Evolutionary conservation across 2,113 vertebrate species (phyloP).

Genomic region (Helogale parvula): DNA sequence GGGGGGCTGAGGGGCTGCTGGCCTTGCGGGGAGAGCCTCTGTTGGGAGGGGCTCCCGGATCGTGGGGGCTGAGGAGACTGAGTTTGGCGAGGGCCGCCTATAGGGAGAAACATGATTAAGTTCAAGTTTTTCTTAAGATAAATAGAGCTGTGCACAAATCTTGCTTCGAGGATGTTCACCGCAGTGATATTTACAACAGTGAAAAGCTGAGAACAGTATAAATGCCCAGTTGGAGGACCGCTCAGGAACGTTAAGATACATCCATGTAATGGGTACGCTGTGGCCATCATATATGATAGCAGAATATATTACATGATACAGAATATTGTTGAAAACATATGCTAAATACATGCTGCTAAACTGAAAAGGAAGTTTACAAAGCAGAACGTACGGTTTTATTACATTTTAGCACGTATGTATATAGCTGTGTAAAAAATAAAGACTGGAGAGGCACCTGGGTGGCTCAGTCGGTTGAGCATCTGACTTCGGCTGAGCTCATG

Average conservation of each 20-base stretch:
- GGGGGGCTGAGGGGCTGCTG: slow-evolving; percentile 89
- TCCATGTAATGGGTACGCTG: not conserved
- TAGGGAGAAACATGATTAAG: not conserved
- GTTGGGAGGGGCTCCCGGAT: slow-evolving; percentile 83
- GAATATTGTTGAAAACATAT: not conserved
- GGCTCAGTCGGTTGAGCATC: no score
- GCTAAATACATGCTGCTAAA: not conserved
- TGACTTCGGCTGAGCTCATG: no score
- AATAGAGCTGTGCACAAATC: not conserved
- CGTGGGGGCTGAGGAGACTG: slow-evolving; percentile 82
- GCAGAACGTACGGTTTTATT: not conserved
- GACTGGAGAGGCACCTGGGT: not conserved
- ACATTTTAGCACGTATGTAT: not conserved
- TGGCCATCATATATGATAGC: not conserved
- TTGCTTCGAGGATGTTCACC: not conserved
- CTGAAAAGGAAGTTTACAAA: not conserved
- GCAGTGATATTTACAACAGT: not conserved
- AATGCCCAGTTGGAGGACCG: not conserved
- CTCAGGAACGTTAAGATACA: not conserved
- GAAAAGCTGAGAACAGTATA: not conserved
- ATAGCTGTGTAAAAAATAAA: not conserved
- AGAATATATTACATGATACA: not conserved
- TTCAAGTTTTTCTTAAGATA: not conserved
- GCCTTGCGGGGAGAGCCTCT: slow-evolving; percentile 88
- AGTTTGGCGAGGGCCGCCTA: slow-evolving; percentile 91